A percentile compares a stretch with the other conserved stretches of the same genome.
phyloP scores from a whole-genome alignment of 2,888 invertebrate genomes.

The Ommatoiulus sabulosus region DNA sequence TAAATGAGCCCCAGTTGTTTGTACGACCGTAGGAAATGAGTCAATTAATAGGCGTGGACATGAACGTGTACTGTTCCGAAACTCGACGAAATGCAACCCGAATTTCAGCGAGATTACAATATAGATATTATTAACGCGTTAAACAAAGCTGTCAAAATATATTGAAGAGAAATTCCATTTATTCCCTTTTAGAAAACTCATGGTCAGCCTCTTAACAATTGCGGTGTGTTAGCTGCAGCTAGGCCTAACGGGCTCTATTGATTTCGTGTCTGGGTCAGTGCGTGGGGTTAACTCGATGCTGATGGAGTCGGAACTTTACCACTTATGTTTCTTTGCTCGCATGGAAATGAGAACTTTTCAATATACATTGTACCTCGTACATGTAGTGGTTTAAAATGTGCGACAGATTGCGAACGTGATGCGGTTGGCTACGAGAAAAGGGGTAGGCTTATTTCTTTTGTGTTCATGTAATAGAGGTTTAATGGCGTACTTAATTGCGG shows the following conservation, averaged over 20 bases:
- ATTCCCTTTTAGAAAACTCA: constrained; percentile 3
- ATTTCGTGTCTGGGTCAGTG: constrained; percentile 16
- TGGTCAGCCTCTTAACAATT: constrained; percentile 29
- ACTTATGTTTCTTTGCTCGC: not conserved
- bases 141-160: constrained; percentile 47
- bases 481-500: not conserved
- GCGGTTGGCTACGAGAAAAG: not conserved
- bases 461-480: not conserved
- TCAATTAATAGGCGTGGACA: constrained; percentile 47
- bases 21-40: constrained; percentile 15
- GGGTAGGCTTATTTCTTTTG: constrained; percentile 12
- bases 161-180: constrained; percentile 41
- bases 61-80: not conserved
- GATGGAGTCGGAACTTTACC: constrained; percentile 4
- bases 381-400: not conserved
- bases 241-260: not conserved
- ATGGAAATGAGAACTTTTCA: not conserved
- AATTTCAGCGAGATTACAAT: constrained; percentile 42
- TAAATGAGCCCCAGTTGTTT: constrained; percentile 32
- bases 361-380: no score
- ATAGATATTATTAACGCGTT: constrained; percentile 45
- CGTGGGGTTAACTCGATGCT: constrained; percentile 9
- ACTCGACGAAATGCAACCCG: not conserved
- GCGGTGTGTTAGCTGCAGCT: not conserved
- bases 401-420: not conserved